Evolutionary conservation across 2,113 vertebrate genomes (phyloP).

Genomic region (Clinocottus analis): DNA sequence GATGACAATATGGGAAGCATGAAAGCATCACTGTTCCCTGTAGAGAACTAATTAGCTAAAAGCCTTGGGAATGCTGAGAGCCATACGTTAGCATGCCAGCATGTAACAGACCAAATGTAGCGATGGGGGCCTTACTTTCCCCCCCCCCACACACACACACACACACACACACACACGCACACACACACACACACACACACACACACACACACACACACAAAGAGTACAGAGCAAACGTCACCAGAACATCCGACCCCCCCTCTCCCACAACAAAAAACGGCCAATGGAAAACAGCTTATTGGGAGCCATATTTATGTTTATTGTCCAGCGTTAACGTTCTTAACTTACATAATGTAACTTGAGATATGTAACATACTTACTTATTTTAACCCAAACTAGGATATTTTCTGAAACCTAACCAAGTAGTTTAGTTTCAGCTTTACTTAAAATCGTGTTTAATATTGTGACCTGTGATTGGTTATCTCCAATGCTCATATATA

Average conservation of each 20-base stretch:
- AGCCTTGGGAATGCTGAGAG: constrained; percentile 37
- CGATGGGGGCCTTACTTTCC: constrained; percentile 6
- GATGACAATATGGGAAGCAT: constrained; percentile 37
- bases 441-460: no score
- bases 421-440: neutral
- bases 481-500: neutral
- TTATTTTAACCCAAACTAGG: neutral
- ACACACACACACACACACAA: neutral
- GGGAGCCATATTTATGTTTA: neutral
- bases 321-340: neutral
- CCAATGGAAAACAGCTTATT: neutral
- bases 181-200: neutral
- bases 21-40: constrained; percentile 43
- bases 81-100: constrained; percentile 50
- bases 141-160: no score
- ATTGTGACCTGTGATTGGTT: no score
- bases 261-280: neutral
- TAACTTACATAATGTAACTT: neutral
- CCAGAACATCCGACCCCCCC: neutral
- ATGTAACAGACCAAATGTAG: constrained; percentile 31
- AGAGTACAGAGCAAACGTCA: neutral
- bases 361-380: neutral
- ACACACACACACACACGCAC: neutral
- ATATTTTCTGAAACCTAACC: neutral
- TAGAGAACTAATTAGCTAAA: constrained; percentile 54